A percentile compares a stretch with the other conserved stretches of the same genome.
phyloP scores from a whole-genome alignment of 2,797 vertebrate species.

The Propithecus deckenii region DNA sequence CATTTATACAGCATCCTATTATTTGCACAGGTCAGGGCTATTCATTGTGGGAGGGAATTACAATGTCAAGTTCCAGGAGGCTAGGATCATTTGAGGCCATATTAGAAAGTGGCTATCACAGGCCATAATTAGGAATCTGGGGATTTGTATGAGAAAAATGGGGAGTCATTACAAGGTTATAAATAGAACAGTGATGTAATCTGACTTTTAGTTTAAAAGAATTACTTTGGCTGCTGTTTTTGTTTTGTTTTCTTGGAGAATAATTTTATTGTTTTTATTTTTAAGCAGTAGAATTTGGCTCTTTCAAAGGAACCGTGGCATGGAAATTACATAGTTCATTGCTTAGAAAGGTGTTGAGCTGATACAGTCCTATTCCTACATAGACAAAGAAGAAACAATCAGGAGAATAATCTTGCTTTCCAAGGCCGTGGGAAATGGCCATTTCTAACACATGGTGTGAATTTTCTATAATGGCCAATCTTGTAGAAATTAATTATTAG shows the following conservation, averaged over 20 bases:
- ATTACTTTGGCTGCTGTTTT: neutral
- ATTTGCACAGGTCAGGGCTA: neutral
- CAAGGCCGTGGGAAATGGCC: neutral
- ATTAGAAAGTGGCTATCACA: neutral
- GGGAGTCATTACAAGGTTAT: neutral
- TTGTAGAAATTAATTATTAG: neutral
- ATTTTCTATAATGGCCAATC: neutral
- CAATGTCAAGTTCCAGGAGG: neutral
- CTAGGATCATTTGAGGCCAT: neutral
- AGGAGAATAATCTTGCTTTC: neutral
- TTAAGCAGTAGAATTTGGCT: neutral
- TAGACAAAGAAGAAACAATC: neutral
- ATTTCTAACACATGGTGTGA: neutral
- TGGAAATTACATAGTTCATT: neutral
- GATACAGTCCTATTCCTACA: neutral
- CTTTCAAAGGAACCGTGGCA: neutral
- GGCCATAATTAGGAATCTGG: neutral
- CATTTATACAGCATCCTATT: neutral
- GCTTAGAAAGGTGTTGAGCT: neutral
- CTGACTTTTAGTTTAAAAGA: neutral
- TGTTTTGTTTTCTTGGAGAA: neutral
- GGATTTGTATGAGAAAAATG: neutral
- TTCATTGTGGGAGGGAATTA: neutral
- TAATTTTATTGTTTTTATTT: neutral
- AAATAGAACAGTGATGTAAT: neutral